Conservation (phyloP, 2,113 vertebrate genomes). For the Dipodomys stephensi region DNA sequence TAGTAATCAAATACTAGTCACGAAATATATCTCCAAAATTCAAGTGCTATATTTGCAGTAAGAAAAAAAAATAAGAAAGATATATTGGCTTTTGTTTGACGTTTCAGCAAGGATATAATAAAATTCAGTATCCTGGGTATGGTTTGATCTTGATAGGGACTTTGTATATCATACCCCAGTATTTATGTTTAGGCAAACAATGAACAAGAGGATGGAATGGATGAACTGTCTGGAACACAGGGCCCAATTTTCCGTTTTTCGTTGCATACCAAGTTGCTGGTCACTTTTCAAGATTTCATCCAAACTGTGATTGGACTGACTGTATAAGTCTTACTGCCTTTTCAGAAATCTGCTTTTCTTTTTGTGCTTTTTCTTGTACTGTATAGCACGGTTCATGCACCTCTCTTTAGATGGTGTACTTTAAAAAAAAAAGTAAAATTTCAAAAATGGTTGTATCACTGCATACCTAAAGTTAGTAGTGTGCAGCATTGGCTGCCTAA, state of each 20-base stretch:
- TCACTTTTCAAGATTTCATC: constrained; percentile 77
- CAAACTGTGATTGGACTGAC: constrained; percentile 76
- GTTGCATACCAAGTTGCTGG: constrained; percentile 75
- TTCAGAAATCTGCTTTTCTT: constrained; percentile 73
- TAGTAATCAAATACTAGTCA: constrained; percentile 67
- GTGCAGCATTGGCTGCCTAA: constrained; percentile 82
- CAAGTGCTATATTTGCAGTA: constrained; percentile 69
- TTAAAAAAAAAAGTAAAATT: constrained; percentile 76
- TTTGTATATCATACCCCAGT: constrained; percentile 66
- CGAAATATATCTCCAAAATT: constrained; percentile 52
- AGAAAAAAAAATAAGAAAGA: constrained; percentile 45
- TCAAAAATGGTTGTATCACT: constrained; percentile 81
- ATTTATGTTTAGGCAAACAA: constrained; percentile 71
- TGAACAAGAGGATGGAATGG: constrained; percentile 79
- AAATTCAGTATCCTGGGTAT: constrained; percentile 63
- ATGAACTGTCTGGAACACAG: constrained; percentile 77
- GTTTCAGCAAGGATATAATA: constrained; percentile 70
- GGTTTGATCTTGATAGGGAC: constrained; percentile 66
- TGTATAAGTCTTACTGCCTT: constrained; percentile 74
- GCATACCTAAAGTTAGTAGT: constrained; percentile 78
- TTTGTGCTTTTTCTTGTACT: constrained; percentile 84
- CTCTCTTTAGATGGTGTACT: constrained; percentile 80
- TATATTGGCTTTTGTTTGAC: constrained; percentile 21
- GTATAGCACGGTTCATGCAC: constrained; percentile 83
- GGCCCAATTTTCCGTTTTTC: constrained; percentile 84